A percentile compares a stretch with the other conserved stretches of the same genome.
These are phyloP conservation scores for Aphrocallistes beatrix DNA, from an alignment of 37 sponge, comb jelly and placozoan species.

Conservation along the genomic window DNA sequence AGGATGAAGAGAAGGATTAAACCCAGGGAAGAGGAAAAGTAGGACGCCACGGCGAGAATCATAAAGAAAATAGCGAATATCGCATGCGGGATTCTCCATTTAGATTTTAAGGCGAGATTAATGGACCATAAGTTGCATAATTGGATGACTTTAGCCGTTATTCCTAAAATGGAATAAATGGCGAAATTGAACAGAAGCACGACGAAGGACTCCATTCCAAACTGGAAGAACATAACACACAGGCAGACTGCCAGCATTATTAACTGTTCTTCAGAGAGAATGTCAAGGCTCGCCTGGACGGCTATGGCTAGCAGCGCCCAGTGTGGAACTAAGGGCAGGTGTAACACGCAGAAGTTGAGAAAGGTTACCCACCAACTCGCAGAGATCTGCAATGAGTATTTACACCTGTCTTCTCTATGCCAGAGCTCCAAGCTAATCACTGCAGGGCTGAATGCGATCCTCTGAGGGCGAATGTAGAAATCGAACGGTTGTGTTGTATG, in stretches of 20 bases:
- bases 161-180: neutral
- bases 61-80: neutral
- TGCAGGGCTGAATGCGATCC: neutral
- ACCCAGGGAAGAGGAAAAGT: neutral
- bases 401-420: neutral
- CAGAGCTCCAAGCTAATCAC: neutral
- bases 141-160: neutral
- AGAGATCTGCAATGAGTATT: neutral
- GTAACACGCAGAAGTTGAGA: neutral
- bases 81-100: neutral
- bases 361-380: slow-evolving; percentile 1
- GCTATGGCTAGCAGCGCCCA: neutral
- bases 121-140: neutral
- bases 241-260: neutral
- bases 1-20: neutral
- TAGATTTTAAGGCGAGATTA: neutral
- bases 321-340: neutral
- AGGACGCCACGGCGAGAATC: neutral
- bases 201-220: neutral
- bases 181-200: neutral
- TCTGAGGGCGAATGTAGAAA: neutral
- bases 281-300: neutral
- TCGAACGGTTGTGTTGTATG: neutral
- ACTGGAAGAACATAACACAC: neutral
- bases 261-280: neutral